Evolutionary conservation across 2,797 vertebrate species (phyloP).

Genomic region (Phaenicophaeus curvirostris): DNA sequence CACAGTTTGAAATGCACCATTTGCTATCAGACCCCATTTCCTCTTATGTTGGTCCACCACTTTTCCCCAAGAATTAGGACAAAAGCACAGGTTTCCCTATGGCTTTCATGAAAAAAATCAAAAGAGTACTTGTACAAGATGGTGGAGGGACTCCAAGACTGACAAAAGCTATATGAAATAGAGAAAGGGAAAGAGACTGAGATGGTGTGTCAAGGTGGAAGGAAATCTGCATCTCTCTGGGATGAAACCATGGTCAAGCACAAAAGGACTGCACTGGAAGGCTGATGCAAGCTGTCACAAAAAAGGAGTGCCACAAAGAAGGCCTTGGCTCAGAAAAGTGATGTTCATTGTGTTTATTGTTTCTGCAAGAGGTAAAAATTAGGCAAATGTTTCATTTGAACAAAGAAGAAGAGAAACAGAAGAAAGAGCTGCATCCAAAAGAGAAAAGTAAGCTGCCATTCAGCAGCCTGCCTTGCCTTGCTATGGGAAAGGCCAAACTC

Average conservation of each 20-base stretch:
- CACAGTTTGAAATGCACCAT: background rate
- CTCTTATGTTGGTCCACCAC: background rate
- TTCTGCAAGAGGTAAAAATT: background rate
- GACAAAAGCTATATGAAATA: background rate
- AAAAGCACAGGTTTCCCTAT: background rate
- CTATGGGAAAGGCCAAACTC: background rate
- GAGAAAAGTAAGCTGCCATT: background rate
- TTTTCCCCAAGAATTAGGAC: background rate
- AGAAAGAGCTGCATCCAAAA: background rate
- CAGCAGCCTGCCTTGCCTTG: background rate
- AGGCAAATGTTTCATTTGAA: background rate
- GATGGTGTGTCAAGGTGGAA: accelerated
- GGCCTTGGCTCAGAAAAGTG: background rate
- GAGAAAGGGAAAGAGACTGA: background rate
- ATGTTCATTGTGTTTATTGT: background rate
- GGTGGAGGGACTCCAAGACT: background rate
- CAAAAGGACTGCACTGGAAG: background rate
- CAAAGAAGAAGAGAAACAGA: background rate
- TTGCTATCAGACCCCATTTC: background rate
- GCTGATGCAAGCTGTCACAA: background rate
- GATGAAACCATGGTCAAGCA: background rate
- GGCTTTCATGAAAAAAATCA: background rate
- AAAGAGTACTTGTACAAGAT: background rate
- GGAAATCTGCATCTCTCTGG: background rate
- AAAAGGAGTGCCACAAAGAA: background rate